Evolutionary conservation across 2,888 invertebrate genomes (phyloP).

Genomic region (Sinelater perroti): DNA sequence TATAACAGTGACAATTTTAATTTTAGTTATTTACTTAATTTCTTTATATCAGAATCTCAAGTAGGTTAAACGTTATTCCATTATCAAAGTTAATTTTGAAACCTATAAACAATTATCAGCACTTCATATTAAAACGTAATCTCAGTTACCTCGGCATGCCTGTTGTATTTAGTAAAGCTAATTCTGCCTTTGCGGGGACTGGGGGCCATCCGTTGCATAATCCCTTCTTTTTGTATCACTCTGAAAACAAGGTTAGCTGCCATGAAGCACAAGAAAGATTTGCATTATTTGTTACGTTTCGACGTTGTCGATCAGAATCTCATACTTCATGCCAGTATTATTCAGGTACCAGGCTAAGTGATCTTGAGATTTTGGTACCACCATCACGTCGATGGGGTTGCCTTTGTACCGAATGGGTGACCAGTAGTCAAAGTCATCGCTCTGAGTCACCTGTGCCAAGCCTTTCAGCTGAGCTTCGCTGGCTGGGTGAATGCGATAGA

Average conservation of each 20-base stretch:
- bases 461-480: slow-evolving; percentile 5
- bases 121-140: too few relatives aligned
- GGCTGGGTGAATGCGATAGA: slow-evolving; percentile 50
- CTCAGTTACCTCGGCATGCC: slow-evolving; percentile 37
- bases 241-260: slow-evolving; percentile 26
- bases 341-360: slow-evolving; percentile 22
- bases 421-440: slow-evolving; percentile 48
- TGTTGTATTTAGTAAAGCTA: slow-evolving; percentile 59
- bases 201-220: slow-evolving; percentile 19
- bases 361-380: slow-evolving; percentile 50
- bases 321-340: slow-evolving; percentile 56
- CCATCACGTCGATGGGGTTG: slow-evolving; percentile 58
- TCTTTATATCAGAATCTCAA: too few relatives aligned
- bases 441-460: not conserved
- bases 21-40: too few relatives aligned
- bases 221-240: slow-evolving; percentile 22
- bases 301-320: slow-evolving; percentile 61
- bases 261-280: not conserved
- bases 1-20: too few relatives aligned
- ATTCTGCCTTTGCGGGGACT: slow-evolving; percentile 44
- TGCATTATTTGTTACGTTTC: slow-evolving; percentile 54
- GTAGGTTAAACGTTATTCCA: too few relatives aligned
- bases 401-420: slow-evolving; percentile 55
- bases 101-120: too few relatives aligned
- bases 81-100: too few relatives aligned